Conservation (phyloP, 2,113 vertebrate species). For the Oreochromis spilurus region DNA sequence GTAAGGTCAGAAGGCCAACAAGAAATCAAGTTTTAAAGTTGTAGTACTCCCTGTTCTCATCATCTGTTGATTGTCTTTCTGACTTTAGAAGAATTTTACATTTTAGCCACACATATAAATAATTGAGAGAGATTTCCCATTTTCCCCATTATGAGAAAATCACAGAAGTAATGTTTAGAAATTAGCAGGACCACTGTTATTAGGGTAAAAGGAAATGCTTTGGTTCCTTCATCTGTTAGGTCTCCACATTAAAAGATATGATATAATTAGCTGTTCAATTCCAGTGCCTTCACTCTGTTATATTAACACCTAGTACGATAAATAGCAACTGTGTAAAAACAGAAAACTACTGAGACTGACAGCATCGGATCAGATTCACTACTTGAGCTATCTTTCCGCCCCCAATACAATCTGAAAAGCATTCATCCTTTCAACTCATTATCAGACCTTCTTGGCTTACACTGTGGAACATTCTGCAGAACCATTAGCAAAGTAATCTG, state of each 20-base stretch:
- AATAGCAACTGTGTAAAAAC: not conserved
- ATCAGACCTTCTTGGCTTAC: conserved; percentile 48
- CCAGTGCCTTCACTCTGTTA: not conserved
- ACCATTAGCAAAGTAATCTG: conserved; percentile 55
- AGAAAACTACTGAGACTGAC: not conserved
- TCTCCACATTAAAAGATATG: not conserved
- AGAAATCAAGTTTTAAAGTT: not conserved
- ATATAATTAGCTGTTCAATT: not conserved
- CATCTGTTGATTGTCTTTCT: not conserved
- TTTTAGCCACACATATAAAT: not conserved
- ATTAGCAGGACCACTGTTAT: not conserved
- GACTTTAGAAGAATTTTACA: not conserved
- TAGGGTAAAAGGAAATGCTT: not conserved
- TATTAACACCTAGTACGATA: not conserved
- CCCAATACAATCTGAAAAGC: conserved; percentile 22
- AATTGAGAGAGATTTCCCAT: not conserved
- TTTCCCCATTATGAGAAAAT: not conserved
- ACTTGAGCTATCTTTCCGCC: not conserved
- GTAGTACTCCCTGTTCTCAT: not conserved
- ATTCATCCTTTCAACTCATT: conserved; percentile 44
- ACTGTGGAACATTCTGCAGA: conserved; percentile 27
- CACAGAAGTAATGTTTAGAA: not conserved
- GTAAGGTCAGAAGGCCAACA: not conserved
- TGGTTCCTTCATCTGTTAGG: not conserved
- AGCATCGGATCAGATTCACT: conserved; percentile 1